Evolutionary conservation across 2,888 invertebrate genomes (phyloP).

Genomic region (Unio pictorum): DNA sequence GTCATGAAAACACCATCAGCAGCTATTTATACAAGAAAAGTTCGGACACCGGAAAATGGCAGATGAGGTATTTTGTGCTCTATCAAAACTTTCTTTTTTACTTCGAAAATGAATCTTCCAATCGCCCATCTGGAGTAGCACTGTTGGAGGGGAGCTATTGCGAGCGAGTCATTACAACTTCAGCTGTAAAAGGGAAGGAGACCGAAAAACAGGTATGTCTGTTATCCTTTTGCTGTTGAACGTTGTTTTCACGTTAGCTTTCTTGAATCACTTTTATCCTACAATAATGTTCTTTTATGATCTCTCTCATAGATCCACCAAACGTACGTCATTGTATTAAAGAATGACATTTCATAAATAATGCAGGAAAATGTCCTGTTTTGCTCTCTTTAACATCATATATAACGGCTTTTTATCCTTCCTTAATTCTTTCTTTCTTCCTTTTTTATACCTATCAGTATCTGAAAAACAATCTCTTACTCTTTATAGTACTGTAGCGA

Average conservation of each 20-base stretch:
- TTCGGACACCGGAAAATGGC: conserved; percentile 91
- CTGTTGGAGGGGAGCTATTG: conserved; percentile 89
- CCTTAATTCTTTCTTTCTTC: not conserved
- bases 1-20: conserved; percentile 85
- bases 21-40: conserved; percentile 90
- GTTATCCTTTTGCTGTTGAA: not conserved
- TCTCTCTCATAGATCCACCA: not conserved
- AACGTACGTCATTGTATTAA: not conserved
- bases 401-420: not conserved
- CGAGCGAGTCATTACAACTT: conserved; percentile 66
- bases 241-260: not conserved
- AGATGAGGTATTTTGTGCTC: conserved; percentile 74
- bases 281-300: not conserved
- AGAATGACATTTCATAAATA: not conserved
- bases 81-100: conserved; percentile 91
- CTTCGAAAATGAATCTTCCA: conserved; percentile 87
- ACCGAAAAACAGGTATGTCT: conserved; percentile 66
- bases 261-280: not conserved
- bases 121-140: conserved; percentile 86
- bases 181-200: conserved; percentile 57
- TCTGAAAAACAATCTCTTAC: not conserved
- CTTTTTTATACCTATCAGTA: not conserved
- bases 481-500: no score
- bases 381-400: not conserved
- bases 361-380: not conserved